Percentiles rank a stretch among this genome's conserved stretches.
phyloP scores from a whole-genome alignment of 2,113 vertebrate genomes.

The Sturnus vulgaris region DNA sequence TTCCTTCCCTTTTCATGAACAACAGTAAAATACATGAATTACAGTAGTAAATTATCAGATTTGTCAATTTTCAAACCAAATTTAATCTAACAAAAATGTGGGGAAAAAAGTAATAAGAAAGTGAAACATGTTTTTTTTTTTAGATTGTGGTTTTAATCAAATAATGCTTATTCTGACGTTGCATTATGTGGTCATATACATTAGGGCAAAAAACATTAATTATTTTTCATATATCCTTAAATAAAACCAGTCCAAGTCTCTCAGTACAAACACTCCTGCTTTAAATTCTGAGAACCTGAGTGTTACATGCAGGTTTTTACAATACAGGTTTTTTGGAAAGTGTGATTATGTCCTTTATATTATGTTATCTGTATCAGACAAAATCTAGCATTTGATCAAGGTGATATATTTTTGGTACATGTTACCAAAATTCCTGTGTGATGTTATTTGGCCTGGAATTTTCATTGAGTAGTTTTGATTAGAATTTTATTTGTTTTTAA shows the following conservation, averaged over 20 bases:
- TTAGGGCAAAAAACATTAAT: not conserved
- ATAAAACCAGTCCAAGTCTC: not conserved
- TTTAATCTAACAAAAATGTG: not conserved
- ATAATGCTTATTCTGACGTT: not conserved
- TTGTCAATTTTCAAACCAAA: not conserved
- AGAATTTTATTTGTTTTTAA: not conserved
- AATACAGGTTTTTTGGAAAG: accelerated
- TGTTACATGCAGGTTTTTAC: not conserved
- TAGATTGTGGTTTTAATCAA: not conserved
- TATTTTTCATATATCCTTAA: not conserved
- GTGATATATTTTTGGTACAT: not conserved
- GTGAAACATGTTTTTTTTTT: not conserved
- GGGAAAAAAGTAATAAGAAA: not conserved
- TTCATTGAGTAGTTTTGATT: not conserved
- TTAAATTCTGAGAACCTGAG: not conserved
- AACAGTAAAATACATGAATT: not conserved
- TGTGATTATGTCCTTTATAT: not conserved
- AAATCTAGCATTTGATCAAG: not conserved
- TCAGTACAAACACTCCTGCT: accelerated
- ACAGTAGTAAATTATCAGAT: not conserved
- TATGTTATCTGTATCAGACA: not conserved
- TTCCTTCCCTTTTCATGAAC: not conserved
- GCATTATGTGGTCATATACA: not conserved
- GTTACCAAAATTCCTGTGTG: not conserved
- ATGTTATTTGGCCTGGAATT: not conserved